Conservation (phyloP, 2,888 invertebrate species). For the Macrophya alboannulata region DNA sequence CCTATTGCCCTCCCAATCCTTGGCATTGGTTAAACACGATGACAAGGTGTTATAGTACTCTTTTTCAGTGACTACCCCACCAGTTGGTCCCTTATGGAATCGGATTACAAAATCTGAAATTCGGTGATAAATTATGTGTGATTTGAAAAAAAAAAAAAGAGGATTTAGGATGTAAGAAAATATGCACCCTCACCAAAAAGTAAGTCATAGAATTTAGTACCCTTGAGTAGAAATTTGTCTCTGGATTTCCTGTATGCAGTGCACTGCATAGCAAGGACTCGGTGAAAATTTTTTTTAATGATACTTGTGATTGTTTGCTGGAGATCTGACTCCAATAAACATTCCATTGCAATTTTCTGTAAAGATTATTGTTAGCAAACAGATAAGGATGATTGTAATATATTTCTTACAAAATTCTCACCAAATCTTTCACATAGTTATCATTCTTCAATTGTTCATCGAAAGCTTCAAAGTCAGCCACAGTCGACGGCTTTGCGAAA, state of each 20-base stretch:
- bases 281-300: background rate
- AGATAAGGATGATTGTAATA: background rate
- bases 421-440: conserved; percentile 14
- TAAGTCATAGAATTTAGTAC: conserved; percentile 14
- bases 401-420: background rate
- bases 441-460: background rate
- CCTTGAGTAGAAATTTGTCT: conserved; percentile 10
- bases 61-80: background rate
- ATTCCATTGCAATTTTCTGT: conserved; percentile 21
- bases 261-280: conserved; percentile 26
- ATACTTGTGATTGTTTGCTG: background rate
- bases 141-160: background rate
- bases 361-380: background rate
- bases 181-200: conserved; percentile 22
- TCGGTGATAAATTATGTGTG: background rate
- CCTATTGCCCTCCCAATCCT: conserved; percentile 30
- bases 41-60: conserved; percentile 3
- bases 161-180: background rate
- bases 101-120: conserved; percentile 28
- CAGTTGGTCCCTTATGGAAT: background rate
- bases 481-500: background rate
- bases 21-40: conserved; percentile 22
- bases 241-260: conserved; percentile 5
- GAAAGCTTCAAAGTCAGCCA: background rate
- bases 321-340: background rate